Evolutionary conservation across 2,797 vertebrate genomes (phyloP).

Genomic region (Menidia menidia): DNA sequence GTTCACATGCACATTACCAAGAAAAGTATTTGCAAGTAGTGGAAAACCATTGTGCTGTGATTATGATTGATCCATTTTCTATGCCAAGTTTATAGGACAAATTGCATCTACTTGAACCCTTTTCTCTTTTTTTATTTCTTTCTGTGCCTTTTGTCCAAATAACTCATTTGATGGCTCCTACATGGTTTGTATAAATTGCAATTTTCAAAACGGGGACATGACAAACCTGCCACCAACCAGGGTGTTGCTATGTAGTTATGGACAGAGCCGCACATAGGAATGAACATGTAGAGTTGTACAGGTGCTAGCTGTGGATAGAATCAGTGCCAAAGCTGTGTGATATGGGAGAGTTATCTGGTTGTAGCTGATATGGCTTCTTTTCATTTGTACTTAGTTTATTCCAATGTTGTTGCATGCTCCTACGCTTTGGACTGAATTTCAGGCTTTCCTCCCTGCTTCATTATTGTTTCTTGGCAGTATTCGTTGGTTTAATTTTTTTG

Average conservation of each 20-base stretch:
- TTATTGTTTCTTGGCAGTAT: constrained; percentile 20
- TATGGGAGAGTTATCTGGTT: not conserved
- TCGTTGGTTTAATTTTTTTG: constrained; percentile 15
- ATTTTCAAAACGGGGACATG: not conserved
- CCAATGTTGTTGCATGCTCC: not conserved
- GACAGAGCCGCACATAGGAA: not conserved
- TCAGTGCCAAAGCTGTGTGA: not conserved
- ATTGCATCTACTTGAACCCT: not conserved
- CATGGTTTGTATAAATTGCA: not conserved
- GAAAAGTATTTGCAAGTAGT: too few species aligned
- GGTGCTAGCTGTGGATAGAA: not conserved
- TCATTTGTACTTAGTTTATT: not conserved
- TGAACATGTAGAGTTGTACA: not conserved
- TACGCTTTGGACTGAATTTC: constrained; percentile 8
- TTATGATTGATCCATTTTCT: too few species aligned
- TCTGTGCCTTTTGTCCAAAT: not conserved
- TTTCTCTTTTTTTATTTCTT: not conserved
- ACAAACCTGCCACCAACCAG: not conserved
- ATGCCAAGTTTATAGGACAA: too few species aligned
- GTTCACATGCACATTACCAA: too few species aligned
- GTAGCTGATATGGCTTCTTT: not conserved
- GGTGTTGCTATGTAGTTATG: not conserved
- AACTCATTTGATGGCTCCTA: not conserved
- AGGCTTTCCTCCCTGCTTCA: not conserved
- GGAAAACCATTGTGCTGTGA: too few species aligned